Evolutionary conservation across 1,140 invertebrate species (phyloP).

Genomic region (Oreohelix idahoensis): DNA sequence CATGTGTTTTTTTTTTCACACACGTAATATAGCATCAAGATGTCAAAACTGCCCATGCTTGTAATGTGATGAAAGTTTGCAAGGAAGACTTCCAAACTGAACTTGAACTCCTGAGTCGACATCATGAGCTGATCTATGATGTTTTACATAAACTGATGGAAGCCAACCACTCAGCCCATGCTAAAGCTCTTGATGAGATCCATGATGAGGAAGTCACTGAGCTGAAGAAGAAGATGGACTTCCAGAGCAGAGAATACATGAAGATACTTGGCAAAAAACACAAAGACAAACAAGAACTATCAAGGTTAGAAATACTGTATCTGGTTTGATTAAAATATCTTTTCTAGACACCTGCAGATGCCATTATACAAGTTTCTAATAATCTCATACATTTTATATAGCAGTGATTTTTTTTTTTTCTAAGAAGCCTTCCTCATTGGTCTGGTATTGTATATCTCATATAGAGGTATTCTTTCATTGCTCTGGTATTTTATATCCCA

Average conservation of each 20-base stretch:
- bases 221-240: constrained; percentile 87
- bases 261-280: constrained; percentile 85
- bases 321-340: no score
- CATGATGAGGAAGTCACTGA: constrained; percentile 78
- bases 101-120: constrained; percentile 86
- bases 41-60: constrained; percentile 78
- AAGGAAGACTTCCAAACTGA: constrained; percentile 84
- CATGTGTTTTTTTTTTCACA: no score
- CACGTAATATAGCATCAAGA: constrained; percentile 73
- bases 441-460: no score
- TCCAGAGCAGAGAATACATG: constrained; percentile 87
- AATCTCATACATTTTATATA: no score
- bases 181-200: constrained; percentile 77
- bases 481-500: no score
- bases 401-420: no score
- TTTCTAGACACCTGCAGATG: no score
- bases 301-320: constrained; percentile 74
- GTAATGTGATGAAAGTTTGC: constrained; percentile 79
- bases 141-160: constrained; percentile 86
- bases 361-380: no score
- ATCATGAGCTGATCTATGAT: constrained; percentile 81
- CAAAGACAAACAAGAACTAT: constrained; percentile 91
- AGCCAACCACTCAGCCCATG: constrained; percentile 83
- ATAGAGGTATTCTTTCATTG: no score
- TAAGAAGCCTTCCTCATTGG: no score